These are phyloP conservation scores for Temnothorax rugatulus DNA, from an alignment of 2,888 invertebrate genomes.

Conservation along the genomic window DNA sequence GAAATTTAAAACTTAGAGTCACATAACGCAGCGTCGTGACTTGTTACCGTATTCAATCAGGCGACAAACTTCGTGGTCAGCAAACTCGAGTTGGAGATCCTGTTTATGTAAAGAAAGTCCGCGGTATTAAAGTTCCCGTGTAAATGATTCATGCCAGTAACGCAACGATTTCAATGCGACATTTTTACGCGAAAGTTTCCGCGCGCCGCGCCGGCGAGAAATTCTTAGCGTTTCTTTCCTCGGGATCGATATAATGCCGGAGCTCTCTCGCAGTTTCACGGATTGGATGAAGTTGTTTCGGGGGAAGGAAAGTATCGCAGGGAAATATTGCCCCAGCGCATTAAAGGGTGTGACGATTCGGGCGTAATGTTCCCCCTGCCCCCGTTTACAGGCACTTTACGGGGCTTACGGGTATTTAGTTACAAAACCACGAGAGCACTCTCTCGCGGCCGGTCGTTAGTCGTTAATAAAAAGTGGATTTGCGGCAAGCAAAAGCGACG, in stretches of 20 bases:
- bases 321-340: constrained; percentile 49
- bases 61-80: neutral
- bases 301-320: constrained; percentile 5
- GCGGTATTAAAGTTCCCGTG: constrained; percentile 24
- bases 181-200: constrained; percentile 3
- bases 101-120: constrained; percentile 11
- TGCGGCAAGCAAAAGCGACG: constrained; percentile 3
- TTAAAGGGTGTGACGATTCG: constrained; percentile 51
- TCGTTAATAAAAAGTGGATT: constrained; percentile 51
- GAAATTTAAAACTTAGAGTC: neutral
- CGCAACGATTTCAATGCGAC: constrained; percentile 28
- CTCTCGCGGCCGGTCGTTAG: constrained; percentile 47
- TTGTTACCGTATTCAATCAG: constrained; percentile 14
- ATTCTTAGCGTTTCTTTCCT: constrained; percentile 24
- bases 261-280: constrained; percentile 17
- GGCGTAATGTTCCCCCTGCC: constrained; percentile 21
- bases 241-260: constrained; percentile 46
- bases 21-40: neutral
- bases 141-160: constrained; percentile 20
- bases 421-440: constrained; percentile 37
- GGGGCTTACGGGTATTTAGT: constrained; percentile 53
- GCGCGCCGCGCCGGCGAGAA: neutral
- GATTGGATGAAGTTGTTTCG: constrained; percentile 37
- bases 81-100: neutral
- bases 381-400: constrained; percentile 37